Percentiles rank a stretch among this genome's conserved stretches.
These are phyloP conservation scores for Epistrophe eligans DNA, from an alignment of 2,888 invertebrate genomes.

Conservation along the genomic window DNA sequence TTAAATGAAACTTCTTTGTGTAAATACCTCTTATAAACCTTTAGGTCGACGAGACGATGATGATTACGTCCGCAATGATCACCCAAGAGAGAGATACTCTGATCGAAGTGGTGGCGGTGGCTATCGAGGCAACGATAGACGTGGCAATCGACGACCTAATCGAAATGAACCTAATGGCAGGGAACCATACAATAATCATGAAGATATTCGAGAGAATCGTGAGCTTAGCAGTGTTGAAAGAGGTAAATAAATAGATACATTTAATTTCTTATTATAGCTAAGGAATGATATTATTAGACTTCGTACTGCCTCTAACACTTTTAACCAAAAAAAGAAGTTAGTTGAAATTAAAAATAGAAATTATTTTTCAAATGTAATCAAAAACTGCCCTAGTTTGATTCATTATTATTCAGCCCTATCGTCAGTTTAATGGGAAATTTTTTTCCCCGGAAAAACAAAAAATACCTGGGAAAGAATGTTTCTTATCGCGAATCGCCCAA, in stretches of 20 bases:
- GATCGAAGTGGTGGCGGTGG: slow-evolving; percentile 80
- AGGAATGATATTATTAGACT: too few relatives aligned
- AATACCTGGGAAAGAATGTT: too few relatives aligned
- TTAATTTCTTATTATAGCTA: neutral
- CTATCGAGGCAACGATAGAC: slow-evolving; percentile 81
- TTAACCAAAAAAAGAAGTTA: neutral
- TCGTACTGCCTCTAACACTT: neutral
- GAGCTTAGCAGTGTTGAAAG: slow-evolving; percentile 84
- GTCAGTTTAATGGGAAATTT: too few relatives aligned
- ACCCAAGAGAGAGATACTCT: slow-evolving; percentile 81
- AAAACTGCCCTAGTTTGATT: too few relatives aligned
- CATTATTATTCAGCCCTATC: too few relatives aligned
- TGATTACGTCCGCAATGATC: slow-evolving; percentile 83
- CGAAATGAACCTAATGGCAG: slow-evolving; percentile 82
- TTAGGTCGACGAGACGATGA: slow-evolving; percentile 82
- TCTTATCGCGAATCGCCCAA: too few relatives aligned
- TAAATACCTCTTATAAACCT: slow-evolving; percentile 1
- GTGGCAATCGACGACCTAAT: slow-evolving; percentile 81
- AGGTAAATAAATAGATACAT: slow-evolving; percentile 77
- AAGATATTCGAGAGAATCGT: slow-evolving; percentile 82
- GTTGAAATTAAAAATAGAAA: too few relatives aligned
- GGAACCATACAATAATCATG: slow-evolving; percentile 82
- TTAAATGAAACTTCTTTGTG: slow-evolving; percentile 30
- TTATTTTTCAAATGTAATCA: too few relatives aligned
- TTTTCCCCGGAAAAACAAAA: too few relatives aligned